Evolutionary conservation across 2,888 invertebrate species (phyloP), one percentile per base, ranked within the genome.

Genomic region (Microplitis deprimator): DNA sequence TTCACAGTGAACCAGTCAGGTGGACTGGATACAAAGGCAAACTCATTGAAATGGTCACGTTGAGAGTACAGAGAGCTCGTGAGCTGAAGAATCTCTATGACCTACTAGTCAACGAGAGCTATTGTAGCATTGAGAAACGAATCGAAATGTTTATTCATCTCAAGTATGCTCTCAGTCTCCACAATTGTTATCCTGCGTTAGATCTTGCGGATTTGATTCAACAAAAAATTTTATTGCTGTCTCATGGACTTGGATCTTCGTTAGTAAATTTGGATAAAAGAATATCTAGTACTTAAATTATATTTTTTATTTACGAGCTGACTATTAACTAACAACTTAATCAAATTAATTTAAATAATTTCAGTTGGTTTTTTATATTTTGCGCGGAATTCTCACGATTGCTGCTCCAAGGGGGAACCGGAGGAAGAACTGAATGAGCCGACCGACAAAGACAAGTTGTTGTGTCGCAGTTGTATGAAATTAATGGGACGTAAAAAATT

Each of bases 41-140:
- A 78, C 87, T 93, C 59, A 92, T 96, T 17, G 93, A 94, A 81
- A 94, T 97, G 94, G 95, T 97, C 82, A 95, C 96, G 0, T 87
- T 95, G 72, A 95, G 94, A 87, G 95, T 94, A 20, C 95, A 96
- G 85, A 93, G 94, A 83, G 96, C 96, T 16, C 93, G 94, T 72
- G 94, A 95, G 85, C 91, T 96, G 68, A 93, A 93, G 77, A 93
- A 93, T 82, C 91, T 96, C 16, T 96, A 96, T 87, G 92, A 93
- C 83, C 92, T 93, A 74, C 91, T 97, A 50, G 50, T 13, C 82
- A 91, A 91, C 70, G 91, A 92, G 50, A 91, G 92, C 73, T 92
- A 93, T 80, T 87, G 93, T 78, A 91, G 91, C 0, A 91, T 92
- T 20, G 78, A 81, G 60, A 69, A 80, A 1, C 75, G 81, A 69